A percentile compares a stretch with the other conserved stretches of the same genome.
phyloP scores from a whole-genome alignment of 2,797 vertebrate genomes.

The Hybognathus amarus region DNA sequence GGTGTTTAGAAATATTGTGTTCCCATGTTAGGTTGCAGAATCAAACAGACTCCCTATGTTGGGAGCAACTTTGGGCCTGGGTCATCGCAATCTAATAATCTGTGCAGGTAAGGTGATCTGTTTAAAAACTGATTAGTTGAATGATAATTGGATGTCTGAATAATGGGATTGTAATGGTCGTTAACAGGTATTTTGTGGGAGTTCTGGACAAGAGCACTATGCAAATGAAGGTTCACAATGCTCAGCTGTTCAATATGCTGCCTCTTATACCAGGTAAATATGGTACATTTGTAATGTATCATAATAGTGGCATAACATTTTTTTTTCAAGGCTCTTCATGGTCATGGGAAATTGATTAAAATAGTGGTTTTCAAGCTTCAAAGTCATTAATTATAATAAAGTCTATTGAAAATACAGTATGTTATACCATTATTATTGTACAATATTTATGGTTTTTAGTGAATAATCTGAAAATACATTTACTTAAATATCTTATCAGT shows the following conservation, averaged over 20 bases:
- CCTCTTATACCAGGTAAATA: constrained; percentile 86
- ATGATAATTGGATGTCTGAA: neutral
- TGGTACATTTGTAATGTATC: neutral
- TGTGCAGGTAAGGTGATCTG: constrained; percentile 85
- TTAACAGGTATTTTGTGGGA: constrained; percentile 89
- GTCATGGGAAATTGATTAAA: neutral
- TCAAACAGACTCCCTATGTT: constrained; percentile 87
- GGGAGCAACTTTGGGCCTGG: constrained; percentile 85
- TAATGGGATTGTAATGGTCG: neutral
- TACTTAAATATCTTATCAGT: neutral
- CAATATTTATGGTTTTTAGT: neutral
- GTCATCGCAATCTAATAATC: constrained; percentile 81
- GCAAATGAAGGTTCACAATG: constrained; percentile 89
- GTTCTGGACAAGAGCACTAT: constrained; percentile 88
- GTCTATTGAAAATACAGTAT: neutral
- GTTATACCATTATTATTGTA: neutral
- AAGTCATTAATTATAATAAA: neutral
- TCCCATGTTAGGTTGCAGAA: constrained; percentile 83
- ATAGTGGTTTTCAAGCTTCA: neutral
- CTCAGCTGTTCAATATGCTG: constrained; percentile 90
- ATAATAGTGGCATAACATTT: neutral
- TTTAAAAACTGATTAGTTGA: neutral
- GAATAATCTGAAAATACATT: neutral
- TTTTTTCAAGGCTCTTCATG: neutral
- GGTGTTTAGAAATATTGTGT: neutral